Evolutionary conservation across 1,140 invertebrate species (phyloP).

Genomic region (Cotesia vestalis): DNA sequence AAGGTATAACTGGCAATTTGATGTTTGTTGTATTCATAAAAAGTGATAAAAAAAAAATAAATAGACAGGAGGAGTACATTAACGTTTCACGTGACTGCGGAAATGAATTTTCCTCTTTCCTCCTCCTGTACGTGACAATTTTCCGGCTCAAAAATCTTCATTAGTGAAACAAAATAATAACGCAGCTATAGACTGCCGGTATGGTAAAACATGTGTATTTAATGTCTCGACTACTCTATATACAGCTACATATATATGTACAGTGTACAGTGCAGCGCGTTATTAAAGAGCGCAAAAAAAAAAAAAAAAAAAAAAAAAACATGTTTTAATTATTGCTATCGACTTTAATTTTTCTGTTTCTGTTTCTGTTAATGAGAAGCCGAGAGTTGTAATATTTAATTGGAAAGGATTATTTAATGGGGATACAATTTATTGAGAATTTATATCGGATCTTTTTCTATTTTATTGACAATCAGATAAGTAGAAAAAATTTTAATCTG

Average conservation of each 20-base stretch:
- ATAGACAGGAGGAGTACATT: constrained; percentile 1
- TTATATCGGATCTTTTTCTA: too few species aligned
- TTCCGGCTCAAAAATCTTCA: constrained; percentile 31
- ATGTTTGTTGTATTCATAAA: too few species aligned
- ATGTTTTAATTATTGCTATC: constrained; percentile 43
- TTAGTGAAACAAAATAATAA: constrained; percentile 35
- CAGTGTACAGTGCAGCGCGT: too few species aligned
- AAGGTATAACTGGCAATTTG: too few species aligned
- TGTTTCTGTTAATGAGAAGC: constrained; percentile 1
- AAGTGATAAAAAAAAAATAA: not conserved
- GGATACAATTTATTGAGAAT: too few species aligned
- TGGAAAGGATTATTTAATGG: too few species aligned
- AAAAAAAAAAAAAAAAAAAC: too few species aligned
- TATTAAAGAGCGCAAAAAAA: too few species aligned
- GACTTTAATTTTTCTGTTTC: constrained; percentile 17
- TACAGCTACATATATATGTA: too few species aligned
- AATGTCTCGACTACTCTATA: not conserved
- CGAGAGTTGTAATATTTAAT: not conserved
- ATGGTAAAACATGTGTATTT: constrained; percentile 16
- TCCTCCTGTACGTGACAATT: constrained; percentile 21
- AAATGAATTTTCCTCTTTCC: constrained; percentile 30
- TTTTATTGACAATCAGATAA: too few species aligned
- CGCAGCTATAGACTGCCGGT: not conserved
- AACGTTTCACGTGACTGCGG: constrained; percentile 21
- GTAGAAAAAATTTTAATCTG: too few species aligned